Evolutionary conservation across 2,888 invertebrate genomes (phyloP), one percentile per base, ranked within the genome.

Genomic region (Heliconius hortense): DNA sequence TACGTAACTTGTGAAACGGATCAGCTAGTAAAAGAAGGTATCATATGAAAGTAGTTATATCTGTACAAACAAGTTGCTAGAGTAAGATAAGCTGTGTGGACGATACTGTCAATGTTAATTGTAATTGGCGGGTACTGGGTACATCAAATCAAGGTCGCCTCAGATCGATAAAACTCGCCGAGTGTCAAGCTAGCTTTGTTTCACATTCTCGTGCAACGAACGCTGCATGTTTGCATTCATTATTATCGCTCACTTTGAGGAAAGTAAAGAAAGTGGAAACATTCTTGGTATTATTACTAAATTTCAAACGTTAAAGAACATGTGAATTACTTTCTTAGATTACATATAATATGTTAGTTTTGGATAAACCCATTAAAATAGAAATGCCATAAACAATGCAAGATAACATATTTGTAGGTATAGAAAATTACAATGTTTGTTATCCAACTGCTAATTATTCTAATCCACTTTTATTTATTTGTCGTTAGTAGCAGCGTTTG

Each of bases 231-330:
- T 85, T 89, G 88, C 89, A 89, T 84, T 87, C 79, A 76, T 73
- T 73, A 75, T 74, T 76, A 71, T 71, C 83, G 87, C 83, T 82
- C 83, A 83, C 79, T 83, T 82, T 81, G 85, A 90, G 85, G 90
- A 93, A 93, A 93, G 92, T 90, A 85, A 86, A 90, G 91, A 93
- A 93, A 93, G 93, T 90, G 86, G 87, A 86, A 85, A 88, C 87
- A 92, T 93, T 92, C 90, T 86, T 88, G 62, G 10, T 78, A 28
- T 56, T 78, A 35, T 56, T 56, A 71, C 26, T 73, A 59, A 78
- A 77, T 72, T 74, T n/a, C 43, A 56, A 67, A 35, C 75, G 28
- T 73, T 73, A 59, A 68, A 56, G 60, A 69, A 62, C 8, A 21
- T 67, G 60, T 28, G 53, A 53, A 53, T 53, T 53, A 21, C 8